A percentile compares a stretch with the other conserved stretches of the same genome.
phyloP scores from a whole-genome alignment of 2,797 vertebrate species.

The Merluccius polli region DNA sequence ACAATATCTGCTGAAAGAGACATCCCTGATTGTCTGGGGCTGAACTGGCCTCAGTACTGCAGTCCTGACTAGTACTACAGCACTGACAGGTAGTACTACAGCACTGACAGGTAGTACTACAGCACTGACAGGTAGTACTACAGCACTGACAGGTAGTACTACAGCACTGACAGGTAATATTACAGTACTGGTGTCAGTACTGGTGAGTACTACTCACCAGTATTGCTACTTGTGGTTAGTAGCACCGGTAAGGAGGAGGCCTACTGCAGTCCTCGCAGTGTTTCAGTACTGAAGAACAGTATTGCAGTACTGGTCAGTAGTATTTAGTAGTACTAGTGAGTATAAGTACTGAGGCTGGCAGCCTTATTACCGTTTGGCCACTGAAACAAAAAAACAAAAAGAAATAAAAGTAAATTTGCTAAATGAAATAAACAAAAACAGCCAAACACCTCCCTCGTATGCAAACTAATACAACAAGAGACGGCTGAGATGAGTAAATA shows the following conservation, averaged over 20 bases:
- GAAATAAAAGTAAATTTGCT: constrained; percentile 35
- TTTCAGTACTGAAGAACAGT: background rate
- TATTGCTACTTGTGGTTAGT: no score
- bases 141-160: background rate
- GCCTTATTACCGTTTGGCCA: constrained; percentile 55
- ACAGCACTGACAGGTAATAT: background rate
- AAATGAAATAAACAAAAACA: constrained; percentile 38
- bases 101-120: background rate
- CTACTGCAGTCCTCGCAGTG: background rate
- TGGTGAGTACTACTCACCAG: background rate
- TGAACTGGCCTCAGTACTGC: constrained; percentile 61
- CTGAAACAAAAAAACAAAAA: constrained; percentile 32
- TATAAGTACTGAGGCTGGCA: constrained; percentile 47
- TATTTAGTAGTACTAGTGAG: background rate
- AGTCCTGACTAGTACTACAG: background rate
- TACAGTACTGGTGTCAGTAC: background rate
- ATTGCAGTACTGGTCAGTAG: background rate
- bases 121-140: background rate
- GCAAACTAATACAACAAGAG: constrained; percentile 37
- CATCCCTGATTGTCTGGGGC: constrained; percentile 78
- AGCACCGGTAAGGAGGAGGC: no score
- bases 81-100: background rate
- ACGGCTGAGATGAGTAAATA: constrained; percentile 48
- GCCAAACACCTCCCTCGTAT: constrained; percentile 34
- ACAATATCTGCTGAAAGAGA: constrained; percentile 69